A percentile compares a stretch with the other conserved stretches of the same genome.
These are phyloP conservation scores for Lagocephalus sceleratus DNA, from an alignment of 2,797 vertebrate species.

Conservation along the genomic window DNA sequence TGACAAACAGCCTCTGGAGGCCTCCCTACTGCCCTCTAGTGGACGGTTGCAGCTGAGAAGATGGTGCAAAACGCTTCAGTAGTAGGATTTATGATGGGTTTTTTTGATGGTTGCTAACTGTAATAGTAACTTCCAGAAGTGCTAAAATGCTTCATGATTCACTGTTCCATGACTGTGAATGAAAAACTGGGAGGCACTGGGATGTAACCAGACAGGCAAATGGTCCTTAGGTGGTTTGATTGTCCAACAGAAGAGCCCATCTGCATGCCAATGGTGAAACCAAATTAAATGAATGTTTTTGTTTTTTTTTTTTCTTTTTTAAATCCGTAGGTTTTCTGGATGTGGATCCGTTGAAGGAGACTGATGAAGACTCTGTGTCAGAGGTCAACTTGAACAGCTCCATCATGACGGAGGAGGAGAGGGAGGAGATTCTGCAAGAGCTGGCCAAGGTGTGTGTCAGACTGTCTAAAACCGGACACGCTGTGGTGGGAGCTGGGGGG, in stretches of 20 bases:
- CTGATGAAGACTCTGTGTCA: conserved; percentile 83
- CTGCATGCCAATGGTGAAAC: neutral
- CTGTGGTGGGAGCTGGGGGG: neutral
- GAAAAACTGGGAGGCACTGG: too few relatives aligned
- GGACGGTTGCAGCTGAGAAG: too few relatives aligned
- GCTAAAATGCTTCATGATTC: too few relatives aligned
- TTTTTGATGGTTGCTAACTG: too few relatives aligned
- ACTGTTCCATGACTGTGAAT: too few relatives aligned
- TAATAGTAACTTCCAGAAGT: too few relatives aligned
- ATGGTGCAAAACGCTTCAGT: too few relatives aligned
- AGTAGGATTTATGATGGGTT: too few relatives aligned
- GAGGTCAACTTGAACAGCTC: conserved; percentile 81
- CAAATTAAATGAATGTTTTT: neutral
- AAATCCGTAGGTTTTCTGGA: conserved; percentile 83
- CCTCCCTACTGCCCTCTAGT: too few relatives aligned
- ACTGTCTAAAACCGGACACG: neutral
- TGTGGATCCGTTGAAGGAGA: conserved; percentile 81
- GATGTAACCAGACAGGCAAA: too few relatives aligned
- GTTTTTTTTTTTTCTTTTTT: neutral
- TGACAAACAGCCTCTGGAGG: too few relatives aligned
- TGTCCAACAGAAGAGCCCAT: neutral
- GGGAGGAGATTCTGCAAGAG: conserved; percentile 87
- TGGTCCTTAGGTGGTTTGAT: too few relatives aligned
- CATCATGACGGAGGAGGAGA: conserved; percentile 87
- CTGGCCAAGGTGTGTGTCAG: conserved; percentile 80